A percentile compares a stretch with the other conserved stretches of the same genome.
These are phyloP conservation scores for Tolypeutes matacus DNA, from an alignment of 2,797 vertebrate genomes.

Conservation along the genomic window DNA sequence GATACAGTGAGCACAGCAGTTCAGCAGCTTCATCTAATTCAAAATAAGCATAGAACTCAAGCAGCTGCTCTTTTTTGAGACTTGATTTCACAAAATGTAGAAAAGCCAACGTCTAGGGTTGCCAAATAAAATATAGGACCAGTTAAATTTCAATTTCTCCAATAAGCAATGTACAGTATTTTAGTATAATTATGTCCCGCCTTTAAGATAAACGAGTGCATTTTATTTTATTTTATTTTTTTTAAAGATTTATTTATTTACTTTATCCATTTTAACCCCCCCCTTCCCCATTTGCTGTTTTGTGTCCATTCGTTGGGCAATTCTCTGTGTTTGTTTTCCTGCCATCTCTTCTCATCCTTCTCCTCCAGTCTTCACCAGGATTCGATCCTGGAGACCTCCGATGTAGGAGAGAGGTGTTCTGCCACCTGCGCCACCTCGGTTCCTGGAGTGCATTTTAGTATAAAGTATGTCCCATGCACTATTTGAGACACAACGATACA, in stretches of 20 bases:
- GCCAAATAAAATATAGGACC: constrained; percentile 43
- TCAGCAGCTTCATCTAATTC: not conserved
- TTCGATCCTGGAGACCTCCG: no score
- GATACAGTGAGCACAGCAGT: not conserved
- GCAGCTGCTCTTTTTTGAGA: not conserved
- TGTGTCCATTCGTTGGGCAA: no score
- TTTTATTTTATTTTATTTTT: no score
- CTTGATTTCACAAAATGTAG: not conserved
- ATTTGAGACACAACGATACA: not conserved
- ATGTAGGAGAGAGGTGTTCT: no score
- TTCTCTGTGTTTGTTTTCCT: no score
- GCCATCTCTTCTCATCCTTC: no score
- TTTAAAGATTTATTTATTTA: no score
- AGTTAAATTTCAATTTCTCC: constrained; percentile 55
- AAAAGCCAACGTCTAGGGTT: not conserved
- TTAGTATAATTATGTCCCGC: not conserved
- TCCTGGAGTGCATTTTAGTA: no score
- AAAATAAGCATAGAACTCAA: constrained; percentile 54
- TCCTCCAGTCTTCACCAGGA: no score
- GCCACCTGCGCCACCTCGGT: no score
- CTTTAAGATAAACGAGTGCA: not conserved
- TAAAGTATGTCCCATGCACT: not conserved
- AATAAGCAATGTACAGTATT: constrained; percentile 11
- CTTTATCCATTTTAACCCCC: no score
- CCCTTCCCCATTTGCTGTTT: no score